Evolutionary conservation across 2,797 vertebrate genomes (phyloP).

Genomic region (Rhynchotus rufescens): DNA sequence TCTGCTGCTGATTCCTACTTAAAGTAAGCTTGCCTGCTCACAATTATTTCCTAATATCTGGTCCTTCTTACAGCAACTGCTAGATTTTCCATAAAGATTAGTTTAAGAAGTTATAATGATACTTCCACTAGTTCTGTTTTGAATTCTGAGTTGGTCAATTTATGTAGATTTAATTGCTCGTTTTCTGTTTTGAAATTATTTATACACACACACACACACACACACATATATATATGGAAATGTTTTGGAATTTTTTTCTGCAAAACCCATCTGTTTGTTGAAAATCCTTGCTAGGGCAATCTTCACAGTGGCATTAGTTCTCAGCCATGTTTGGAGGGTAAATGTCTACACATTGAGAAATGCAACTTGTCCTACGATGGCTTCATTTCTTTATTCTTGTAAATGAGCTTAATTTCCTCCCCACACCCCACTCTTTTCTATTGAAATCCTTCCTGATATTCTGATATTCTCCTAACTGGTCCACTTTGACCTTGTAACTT

Average conservation of each 20-base stretch:
- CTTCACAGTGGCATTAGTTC: not conserved
- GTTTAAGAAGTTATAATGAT: not conserved
- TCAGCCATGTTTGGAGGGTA: not conserved
- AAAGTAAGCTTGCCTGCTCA: not conserved
- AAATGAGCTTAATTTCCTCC: not conserved
- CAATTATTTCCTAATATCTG: not conserved
- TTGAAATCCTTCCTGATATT: not conserved
- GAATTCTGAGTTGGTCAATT: not conserved
- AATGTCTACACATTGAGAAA: not conserved
- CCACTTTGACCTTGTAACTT: conserved; percentile 29
- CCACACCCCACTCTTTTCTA: not conserved
- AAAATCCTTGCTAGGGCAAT: not conserved
- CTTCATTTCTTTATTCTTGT: not conserved
- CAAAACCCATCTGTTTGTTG: not conserved
- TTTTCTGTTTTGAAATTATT: not conserved
- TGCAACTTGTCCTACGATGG: not conserved
- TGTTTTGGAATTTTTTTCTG: not conserved
- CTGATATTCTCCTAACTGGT: conserved; percentile 8
- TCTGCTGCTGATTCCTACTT: not conserved
- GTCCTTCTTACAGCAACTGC: not conserved
- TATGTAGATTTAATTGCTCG: not conserved
- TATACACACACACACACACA: too few relatives aligned
- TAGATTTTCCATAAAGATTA: not conserved
- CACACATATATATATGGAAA: not conserved
- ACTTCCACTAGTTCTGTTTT: not conserved